Base-by-base conservation (phyloP, 2,888 invertebrate species). In the Panopea generosa region DNA sequence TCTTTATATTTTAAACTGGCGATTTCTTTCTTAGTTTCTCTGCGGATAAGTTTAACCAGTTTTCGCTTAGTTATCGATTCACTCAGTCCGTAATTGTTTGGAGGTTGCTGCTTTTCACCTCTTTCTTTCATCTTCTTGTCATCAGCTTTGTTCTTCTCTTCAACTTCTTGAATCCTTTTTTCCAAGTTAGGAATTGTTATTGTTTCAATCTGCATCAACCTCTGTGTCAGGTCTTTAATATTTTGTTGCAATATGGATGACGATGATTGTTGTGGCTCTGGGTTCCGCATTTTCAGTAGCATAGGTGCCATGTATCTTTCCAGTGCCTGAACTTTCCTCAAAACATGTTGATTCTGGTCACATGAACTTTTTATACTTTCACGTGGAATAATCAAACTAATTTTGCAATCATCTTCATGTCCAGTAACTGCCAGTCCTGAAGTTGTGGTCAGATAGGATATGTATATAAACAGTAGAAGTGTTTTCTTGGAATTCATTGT, bases 281-380 rank as follows among this genome's bases (percentile, higher is more conserved):
- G 52, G 6, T 71, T 68, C 14, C 62, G 43, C 33, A 65, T 20
- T n/a, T n/a, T n/a, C n/a, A n/a, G n/a, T n/a, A n/a, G n/a, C 27
- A 77, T 43, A 29, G 53, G 63, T n/a, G 47, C 27, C 16, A 81
- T 52, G 47, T 82, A 74, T 14, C 62, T 70, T 49, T 79, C 83
- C n/a, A 84, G 45, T 22, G 79, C 71, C 55, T 71, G 65, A 43
- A 84, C 33, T 71, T 84, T 84, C 22, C 71, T 63, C 9, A 65
- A 27, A 11, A 11, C 4, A 11, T 50, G 65, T 7, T 79, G 83
- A 26, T 86, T 80, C 43, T 77, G 66, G 24, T 81, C 76, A 70
- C 89, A 89, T 9, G 81, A 83, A 22, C 83, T 84, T 74, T 87
- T 89, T 22, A 89, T 83, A 52, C 86, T 87, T 24, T 87, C 86